Evolutionary conservation across 1,140 invertebrate species (phyloP).

Genomic region (Argopecten irradians): DNA sequence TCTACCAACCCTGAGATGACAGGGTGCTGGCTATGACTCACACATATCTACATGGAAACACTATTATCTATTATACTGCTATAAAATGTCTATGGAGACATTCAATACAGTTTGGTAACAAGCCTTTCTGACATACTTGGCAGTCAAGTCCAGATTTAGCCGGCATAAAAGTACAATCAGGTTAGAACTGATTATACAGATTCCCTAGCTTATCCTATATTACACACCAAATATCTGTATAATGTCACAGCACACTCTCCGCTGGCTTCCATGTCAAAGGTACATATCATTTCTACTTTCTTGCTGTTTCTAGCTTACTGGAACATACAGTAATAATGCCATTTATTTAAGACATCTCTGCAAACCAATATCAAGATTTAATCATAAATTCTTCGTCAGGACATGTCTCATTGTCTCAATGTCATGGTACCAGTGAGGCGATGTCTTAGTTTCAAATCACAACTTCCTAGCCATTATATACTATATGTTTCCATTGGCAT

Average conservation of each 20-base stretch:
- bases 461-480: too few species aligned
- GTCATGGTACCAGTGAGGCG: too few species aligned
- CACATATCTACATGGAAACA: neutral
- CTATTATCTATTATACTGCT: neutral
- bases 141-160: neutral
- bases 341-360: too few species aligned
- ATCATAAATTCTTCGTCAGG: too few species aligned
- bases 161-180: neutral
- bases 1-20: neutral
- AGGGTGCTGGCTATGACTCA: neutral
- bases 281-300: too few species aligned
- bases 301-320: too few species aligned
- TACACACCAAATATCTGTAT: neutral
- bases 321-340: too few species aligned
- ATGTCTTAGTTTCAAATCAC: too few species aligned
- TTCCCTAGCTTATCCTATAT: neutral
- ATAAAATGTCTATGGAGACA: neutral
- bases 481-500: too few species aligned
- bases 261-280: neutral
- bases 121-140: slow-evolving; percentile 5
- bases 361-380: too few species aligned
- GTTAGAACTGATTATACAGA: neutral
- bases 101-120: neutral
- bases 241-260: neutral
- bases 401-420: too few species aligned